These are phyloP conservation scores for Lophius piscatorius DNA, from an alignment of 2,113 vertebrate genomes.

Conservation along the genomic window DNA sequence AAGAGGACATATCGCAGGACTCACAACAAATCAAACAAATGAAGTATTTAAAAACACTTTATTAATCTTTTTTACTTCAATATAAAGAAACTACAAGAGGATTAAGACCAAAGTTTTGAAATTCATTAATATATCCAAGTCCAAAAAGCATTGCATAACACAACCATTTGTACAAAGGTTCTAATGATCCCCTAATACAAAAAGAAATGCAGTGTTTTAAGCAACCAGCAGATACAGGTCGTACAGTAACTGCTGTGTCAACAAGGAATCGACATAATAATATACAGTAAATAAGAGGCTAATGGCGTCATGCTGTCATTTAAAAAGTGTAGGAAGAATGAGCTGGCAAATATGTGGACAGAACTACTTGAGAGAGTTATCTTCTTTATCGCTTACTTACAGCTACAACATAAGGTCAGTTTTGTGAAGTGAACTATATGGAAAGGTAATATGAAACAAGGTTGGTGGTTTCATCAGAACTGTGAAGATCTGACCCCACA, in stretches of 20 bases:
- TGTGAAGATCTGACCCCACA: too few species aligned
- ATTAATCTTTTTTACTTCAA: conserved; percentile 48
- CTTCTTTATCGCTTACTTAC: conserved; percentile 26
- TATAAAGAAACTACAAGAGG: conserved; percentile 35
- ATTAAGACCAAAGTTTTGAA: too few species aligned
- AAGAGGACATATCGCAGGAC: too few species aligned
- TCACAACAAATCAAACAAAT: conserved; percentile 20
- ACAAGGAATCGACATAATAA: conserved; percentile 28
- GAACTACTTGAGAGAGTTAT: conserved; percentile 40
- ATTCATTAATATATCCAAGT: conserved; percentile 13
- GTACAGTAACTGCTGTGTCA: conserved; percentile 23
- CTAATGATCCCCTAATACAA: conserved; percentile 13
- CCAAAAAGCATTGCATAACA: conserved; percentile 12
- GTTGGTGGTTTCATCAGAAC: conserved; percentile 47
- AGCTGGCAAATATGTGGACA: conserved; percentile 38
- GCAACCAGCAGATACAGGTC: conserved; percentile 7
- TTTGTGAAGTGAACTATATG: conserved; percentile 21
- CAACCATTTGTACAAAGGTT: conserved; percentile 29
- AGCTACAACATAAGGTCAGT: conserved; percentile 25
- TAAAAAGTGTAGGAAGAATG: conserved; percentile 33
- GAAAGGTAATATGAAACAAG: conserved; percentile 45
- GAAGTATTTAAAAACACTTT: conserved; percentile 44
- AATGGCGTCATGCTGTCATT: conserved; percentile 8
- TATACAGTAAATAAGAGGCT: conserved; percentile 31
- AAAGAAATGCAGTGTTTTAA: conserved; percentile 31